Evolutionary conservation across 2,888 invertebrate genomes (phyloP), one percentile per base, ranked within the genome.

Genomic region (Calameuta filiformis): DNA sequence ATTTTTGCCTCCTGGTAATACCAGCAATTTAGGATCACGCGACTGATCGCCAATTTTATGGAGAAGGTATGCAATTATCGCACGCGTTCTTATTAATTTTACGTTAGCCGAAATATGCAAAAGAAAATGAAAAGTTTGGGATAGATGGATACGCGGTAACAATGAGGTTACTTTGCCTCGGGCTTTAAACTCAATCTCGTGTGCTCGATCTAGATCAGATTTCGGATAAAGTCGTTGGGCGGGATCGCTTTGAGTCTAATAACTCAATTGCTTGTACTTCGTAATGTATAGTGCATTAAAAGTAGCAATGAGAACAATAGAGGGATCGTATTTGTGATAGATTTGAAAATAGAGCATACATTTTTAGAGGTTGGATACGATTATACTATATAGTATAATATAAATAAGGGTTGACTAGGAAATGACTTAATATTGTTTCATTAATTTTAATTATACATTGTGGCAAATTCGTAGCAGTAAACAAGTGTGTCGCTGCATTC

Each of bases 21-120:
- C 75, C 75, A 69, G 78, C 73, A 76, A 78, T 78, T 78, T 76
- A 69, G 75, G 75, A 56, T 69, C 74, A 77, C 37, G 56, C 74
- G 75, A 76, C 75, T 73, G 78, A 78, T 78, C 78, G 78, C 73
- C 78, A 78, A 78, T 78, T 78, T 78, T 78, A 68, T 56, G 75
- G 78, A 73, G 78, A 75, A 78, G 68, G 75, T 73, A 35, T 71
- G 73, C 75, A 73, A 76, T 75, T 73, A 73, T 78, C 76, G 68
- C 73, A 75, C 76, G 69, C 31, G 78, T 31, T 73, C 56, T 78
- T 73, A 78, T 78, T 78, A 78, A 78, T 78, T 71, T 73, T 12
- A 73, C 23, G 23, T 56, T 56, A 35, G 76, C 76, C 78, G 78
- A 78, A 78, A 78, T 75, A 78, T 78, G 71, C 76, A 76, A 75